phyloP scores from a whole-genome alignment of 2,113 vertebrate genomes.

The Macaca nemestrina region DNA sequence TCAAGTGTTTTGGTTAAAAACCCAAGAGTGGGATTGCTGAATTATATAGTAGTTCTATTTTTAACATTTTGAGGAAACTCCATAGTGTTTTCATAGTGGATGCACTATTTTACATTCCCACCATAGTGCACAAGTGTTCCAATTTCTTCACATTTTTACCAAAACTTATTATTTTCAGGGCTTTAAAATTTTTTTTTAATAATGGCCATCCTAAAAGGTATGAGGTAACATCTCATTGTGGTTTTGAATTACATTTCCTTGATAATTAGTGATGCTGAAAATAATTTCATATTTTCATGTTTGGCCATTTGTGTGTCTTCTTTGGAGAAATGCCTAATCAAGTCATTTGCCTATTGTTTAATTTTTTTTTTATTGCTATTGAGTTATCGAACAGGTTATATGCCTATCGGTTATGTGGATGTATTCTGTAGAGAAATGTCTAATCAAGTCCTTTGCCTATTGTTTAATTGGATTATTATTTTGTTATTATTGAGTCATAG shows the following conservation, averaged over 20 bases:
- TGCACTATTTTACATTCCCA: not conserved
- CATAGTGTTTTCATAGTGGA: not conserved
- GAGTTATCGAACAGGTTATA: not conserved
- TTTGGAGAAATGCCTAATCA: not conserved
- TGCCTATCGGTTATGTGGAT: not conserved
- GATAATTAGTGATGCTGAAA: not conserved
- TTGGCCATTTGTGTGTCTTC: not conserved
- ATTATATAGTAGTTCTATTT: not conserved
- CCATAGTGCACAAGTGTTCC: not conserved
- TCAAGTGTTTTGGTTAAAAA: not conserved
- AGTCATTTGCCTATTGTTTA: not conserved
- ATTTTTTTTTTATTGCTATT: not conserved
- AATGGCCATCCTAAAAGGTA: not conserved
- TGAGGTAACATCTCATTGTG: not conserved
- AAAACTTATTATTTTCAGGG: not conserved
- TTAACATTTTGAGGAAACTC: not conserved
- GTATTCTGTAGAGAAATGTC: not conserved
- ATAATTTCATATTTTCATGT: not conserved
- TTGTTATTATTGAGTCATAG: not conserved
- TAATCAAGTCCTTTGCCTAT: not conserved
- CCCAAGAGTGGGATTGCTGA: not conserved
- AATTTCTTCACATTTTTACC: not conserved
- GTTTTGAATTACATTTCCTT: constrained; percentile 1
- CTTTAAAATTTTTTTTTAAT: not conserved
- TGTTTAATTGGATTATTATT: not conserved